Base-by-base conservation (phyloP, 2,888 invertebrate species). In the Drosophila leonis region DNA sequence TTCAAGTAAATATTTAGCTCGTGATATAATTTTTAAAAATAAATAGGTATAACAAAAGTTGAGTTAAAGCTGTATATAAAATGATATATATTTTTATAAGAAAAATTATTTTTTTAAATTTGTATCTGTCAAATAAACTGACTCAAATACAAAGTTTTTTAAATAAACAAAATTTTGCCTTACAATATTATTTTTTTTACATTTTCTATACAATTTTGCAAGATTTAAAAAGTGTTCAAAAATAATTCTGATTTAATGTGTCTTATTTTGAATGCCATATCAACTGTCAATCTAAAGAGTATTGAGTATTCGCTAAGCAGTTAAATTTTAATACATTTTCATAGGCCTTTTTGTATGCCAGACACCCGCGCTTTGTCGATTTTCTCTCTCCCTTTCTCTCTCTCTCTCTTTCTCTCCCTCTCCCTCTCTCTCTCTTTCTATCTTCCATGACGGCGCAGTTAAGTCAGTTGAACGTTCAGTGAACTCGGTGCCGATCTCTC, bases 381-480 rank as follows among this genome's bases (percentile, higher is more conserved):
- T 49, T 46, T 49, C 48, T n/a, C 42, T 54, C 9, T 42, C 20
- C 33, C 8, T 42, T 3, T 42, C 13, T 31, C 18, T 41, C n/a
- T 41, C 29, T 31, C 12, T 33, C 33, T 33, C 10, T 33, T 4
- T 33, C 18, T 35, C 33, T 33, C 24, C 2, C 24, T 24, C 24
- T 24, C n/a, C 31, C 29, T 31, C 12, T 33, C 33, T 33, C 10
- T 33, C 7, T 33, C 13, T 35, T n/a, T 24, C 51, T 51, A 15
- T 44, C 33, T 33, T 13, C 12, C 54, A 51, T 69, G 67, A 62
- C 77, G 56, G 27, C 31, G 41, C 64, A 51, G 60, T 37, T 51
- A 65, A 73, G 69, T 69, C 67, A 78, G 71, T 66, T 72, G 67
- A 70, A 65, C 83, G 83, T 85, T 83, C 81, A 85, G 39, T 83